Percentiles rank a stretch among this genome's conserved stretches.
These are phyloP conservation scores for Dione juno DNA, from an alignment of 2,888 invertebrate genomes.

Conservation along the genomic window DNA sequence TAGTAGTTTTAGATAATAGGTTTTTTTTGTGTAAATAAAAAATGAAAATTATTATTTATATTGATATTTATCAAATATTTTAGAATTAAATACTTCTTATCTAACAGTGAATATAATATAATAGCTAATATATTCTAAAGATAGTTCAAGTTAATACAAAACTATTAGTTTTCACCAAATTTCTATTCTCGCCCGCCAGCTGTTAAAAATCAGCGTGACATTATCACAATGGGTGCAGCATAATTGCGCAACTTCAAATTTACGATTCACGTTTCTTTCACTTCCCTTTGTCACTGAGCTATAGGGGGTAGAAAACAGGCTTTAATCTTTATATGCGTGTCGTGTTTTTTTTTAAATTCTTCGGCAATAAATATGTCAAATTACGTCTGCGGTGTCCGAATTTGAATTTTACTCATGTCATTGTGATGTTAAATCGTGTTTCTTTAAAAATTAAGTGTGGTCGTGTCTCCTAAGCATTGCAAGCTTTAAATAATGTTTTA, in stretches of 20 bases:
- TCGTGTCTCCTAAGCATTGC: too few species aligned
- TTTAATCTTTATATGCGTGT: constrained; percentile 56
- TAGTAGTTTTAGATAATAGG: too few species aligned
- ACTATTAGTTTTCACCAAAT: constrained; percentile 15
- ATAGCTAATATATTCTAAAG: too few species aligned
- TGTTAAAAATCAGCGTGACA: constrained; percentile 25
- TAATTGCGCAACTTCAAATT: constrained; percentile 43
- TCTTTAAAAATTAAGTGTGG: too few species aligned
- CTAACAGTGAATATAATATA: too few species aligned
- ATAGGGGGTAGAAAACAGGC: constrained; percentile 44
- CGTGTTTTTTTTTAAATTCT: not conserved
- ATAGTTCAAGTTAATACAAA: not conserved
- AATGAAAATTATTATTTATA: too few species aligned
- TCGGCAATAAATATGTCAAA: constrained; percentile 26
- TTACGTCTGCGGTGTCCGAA: constrained; percentile 22
- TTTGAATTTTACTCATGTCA: constrained; percentile 1
- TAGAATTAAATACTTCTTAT: too few species aligned
- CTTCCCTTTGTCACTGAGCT: constrained; percentile 35
- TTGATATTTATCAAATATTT: too few species aligned
- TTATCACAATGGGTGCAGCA: constrained; percentile 22
- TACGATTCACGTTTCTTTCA: constrained; percentile 45
- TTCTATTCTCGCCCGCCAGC: constrained; percentile 11
- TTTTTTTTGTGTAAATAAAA: too few species aligned
- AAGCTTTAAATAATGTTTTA: too few species aligned
- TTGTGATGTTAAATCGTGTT: too few species aligned